These are phyloP conservation scores for Ormyrus thymus DNA, from an alignment of 2,888 invertebrate species.

Conservation along the genomic window DNA sequence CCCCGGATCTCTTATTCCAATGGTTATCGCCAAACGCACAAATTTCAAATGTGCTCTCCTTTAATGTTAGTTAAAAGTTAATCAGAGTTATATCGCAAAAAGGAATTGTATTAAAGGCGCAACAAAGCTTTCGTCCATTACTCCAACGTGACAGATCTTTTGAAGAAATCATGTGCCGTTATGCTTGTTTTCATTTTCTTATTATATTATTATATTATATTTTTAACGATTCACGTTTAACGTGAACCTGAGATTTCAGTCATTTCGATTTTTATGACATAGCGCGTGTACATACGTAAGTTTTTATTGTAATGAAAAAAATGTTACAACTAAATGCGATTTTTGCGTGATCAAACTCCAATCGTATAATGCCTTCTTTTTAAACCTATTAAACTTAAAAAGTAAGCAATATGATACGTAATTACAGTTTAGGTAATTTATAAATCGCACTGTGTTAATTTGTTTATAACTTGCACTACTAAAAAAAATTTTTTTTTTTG, in stretches of 20 bases:
- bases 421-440: not conserved
- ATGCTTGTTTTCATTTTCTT: slow-evolving; percentile 34
- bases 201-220: slow-evolving; percentile 29
- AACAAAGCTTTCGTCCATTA: slow-evolving; percentile 17
- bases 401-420: slow-evolving; percentile 7
- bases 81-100: slow-evolving; percentile 23
- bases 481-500: slow-evolving; percentile 10
- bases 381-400: slow-evolving; percentile 18
- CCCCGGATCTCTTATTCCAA: slow-evolving; percentile 44
- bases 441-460: slow-evolving; percentile 9
- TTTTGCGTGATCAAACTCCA: slow-evolving; percentile 48
- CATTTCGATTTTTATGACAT: slow-evolving; percentile 49
- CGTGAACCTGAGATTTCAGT: slow-evolving; percentile 50
- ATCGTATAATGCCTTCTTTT: slow-evolving; percentile 52
- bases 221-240: slow-evolving; percentile 25
- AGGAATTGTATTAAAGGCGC: slow-evolving; percentile 32
- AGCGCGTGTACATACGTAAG: slow-evolving; percentile 50
- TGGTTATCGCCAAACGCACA: slow-evolving; percentile 47
- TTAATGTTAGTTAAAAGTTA: slow-evolving; percentile 40
- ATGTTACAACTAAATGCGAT: slow-evolving; percentile 20
- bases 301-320: slow-evolving; percentile 37
- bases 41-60: slow-evolving; percentile 46
- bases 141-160: slow-evolving; percentile 12
- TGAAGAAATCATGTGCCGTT: slow-evolving; percentile 19
- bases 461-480: not conserved